These are phyloP conservation scores for Lemur catta DNA, from an alignment of 2,797 vertebrate species.

Conservation along the genomic window DNA sequence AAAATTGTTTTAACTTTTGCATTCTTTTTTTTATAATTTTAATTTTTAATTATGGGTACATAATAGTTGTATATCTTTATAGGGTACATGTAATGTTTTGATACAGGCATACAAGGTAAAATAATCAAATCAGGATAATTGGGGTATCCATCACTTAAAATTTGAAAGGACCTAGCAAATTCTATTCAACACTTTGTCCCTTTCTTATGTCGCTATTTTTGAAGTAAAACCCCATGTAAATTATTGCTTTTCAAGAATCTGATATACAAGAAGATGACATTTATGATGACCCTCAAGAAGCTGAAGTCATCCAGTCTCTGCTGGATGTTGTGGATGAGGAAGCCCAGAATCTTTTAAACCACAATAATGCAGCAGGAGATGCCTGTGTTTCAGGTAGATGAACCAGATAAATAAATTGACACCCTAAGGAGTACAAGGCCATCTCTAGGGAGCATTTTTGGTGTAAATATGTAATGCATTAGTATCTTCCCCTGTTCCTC, in stretches of 20 bases:
- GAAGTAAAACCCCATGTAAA: conserved; percentile 30
- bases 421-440: not conserved
- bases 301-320: conserved; percentile 87
- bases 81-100: not conserved
- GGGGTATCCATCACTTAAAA: not conserved
- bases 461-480: not conserved
- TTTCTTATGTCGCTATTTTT: not conserved
- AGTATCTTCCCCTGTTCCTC: not conserved
- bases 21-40: not conserved
- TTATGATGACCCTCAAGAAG: conserved; percentile 86
- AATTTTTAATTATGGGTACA: not conserved
- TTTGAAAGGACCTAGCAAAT: not conserved
- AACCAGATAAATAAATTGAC: not conserved
- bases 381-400: conserved; percentile 77
- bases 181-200: not conserved
- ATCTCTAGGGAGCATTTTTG: not conserved
- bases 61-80: not conserved
- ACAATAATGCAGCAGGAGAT: conserved; percentile 68
- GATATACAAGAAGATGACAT: conserved; percentile 79
- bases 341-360: conserved; percentile 87
- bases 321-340: conserved; percentile 88
- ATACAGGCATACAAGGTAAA: not conserved
- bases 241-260: conserved; percentile 75
- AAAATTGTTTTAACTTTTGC: not conserved
- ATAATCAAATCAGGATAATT: not conserved